phyloP scores from a whole-genome alignment of 2,797 vertebrate genomes.

The Hoplostethus atlanticus region DNA sequence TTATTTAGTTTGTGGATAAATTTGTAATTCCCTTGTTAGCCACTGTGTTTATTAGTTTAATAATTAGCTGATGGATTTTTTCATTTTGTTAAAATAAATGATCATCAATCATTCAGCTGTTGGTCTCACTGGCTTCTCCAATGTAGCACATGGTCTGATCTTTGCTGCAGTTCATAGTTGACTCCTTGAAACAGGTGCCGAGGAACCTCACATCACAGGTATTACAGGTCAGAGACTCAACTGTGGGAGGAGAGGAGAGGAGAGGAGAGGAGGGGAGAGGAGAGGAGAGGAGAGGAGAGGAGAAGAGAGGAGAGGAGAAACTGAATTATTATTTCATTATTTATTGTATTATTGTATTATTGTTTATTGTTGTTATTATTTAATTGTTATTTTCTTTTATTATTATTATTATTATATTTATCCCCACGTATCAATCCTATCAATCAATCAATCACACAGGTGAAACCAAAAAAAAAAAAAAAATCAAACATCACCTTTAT shows the following conservation, averaged over 20 bases:
- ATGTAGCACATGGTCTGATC: slow-evolving; percentile 31
- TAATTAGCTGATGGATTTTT: background rate
- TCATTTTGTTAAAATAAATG: background rate
- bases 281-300: slow-evolving; percentile 3
- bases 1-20: background rate
- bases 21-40: no score
- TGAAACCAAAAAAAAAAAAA: background rate
- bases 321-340: no score
- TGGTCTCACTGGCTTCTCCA: slow-evolving; percentile 60
- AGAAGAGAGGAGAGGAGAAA: background rate
- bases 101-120: background rate
- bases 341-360: no score
- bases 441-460: no score
- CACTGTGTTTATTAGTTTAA: background rate
- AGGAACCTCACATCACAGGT: slow-evolving; percentile 42
- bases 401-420: background rate
- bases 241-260: slow-evolving; percentile 37
- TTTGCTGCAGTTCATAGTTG: background rate
- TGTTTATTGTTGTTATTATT: no score
- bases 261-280: background rate
- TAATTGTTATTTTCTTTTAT: no score
- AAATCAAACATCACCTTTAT: slow-evolving; percentile 12
- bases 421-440: background rate
- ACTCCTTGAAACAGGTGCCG: background rate
- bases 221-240: slow-evolving; percentile 64